These are phyloP conservation scores for Psylliodes chrysocephalus DNA, from an alignment of 2,888 invertebrate species.

Conservation along the genomic window DNA sequence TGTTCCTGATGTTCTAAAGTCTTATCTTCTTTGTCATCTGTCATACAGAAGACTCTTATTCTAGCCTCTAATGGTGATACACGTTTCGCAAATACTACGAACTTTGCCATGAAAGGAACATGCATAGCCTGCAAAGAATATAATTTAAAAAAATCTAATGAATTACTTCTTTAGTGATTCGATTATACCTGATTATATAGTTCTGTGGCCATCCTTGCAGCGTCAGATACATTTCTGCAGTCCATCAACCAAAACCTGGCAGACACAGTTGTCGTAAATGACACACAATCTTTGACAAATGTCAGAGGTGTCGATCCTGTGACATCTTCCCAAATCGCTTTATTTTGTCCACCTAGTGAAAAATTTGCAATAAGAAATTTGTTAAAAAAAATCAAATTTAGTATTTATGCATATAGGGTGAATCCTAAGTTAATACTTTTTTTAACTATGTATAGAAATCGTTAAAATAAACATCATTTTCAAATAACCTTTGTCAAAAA, in stretches of 20 bases:
- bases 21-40: slow-evolving; percentile 98
- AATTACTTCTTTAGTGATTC: no score
- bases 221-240: slow-evolving; percentile 93
- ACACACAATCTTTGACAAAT: slow-evolving; percentile 96
- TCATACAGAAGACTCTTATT: slow-evolving; percentile 96
- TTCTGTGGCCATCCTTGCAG: slow-evolving; percentile 95
- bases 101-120: slow-evolving; percentile 98
- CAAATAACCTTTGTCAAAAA: no score
- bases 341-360: slow-evolving; percentile 83
- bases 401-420: no score
- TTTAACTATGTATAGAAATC: no score
- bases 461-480: no score
- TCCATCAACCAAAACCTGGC: slow-evolving; percentile 99
- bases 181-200: slow-evolving; percentile 84
- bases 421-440: no score
- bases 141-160: no score
- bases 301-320: slow-evolving; percentile 97
- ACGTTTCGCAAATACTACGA: slow-evolving; percentile 96
- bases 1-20: slow-evolving; percentile 94
- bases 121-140: slow-evolving; percentile 67
- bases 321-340: slow-evolving; percentile 99
- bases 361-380: background rate
- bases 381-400: background rate
- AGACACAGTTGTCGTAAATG: slow-evolving; percentile 98
- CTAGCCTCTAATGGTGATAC: slow-evolving; percentile 88